These are phyloP conservation scores for Euphydryas editha DNA, from an alignment of 2,888 invertebrate genomes.

Conservation along the genomic window DNA sequence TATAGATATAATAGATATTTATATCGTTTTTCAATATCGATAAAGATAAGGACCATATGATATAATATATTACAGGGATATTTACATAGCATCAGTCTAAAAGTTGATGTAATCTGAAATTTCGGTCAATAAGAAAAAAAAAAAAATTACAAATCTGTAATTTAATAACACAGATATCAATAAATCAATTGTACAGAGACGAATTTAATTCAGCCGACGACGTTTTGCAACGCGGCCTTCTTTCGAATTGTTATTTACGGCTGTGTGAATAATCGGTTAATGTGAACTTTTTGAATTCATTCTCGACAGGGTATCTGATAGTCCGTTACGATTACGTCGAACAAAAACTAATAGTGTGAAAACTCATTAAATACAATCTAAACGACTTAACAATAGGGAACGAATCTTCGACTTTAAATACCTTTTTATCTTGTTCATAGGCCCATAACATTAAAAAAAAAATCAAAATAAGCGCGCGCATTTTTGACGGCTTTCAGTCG, in stretches of 20 bases:
- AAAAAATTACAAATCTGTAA: conserved; percentile 9
- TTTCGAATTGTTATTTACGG: conserved; percentile 33
- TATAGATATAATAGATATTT: too few species aligned
- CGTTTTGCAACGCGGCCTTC: conserved; percentile 34
- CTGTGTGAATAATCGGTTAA: conserved; percentile 35
- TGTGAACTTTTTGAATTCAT: conserved; percentile 20
- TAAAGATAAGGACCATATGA: too few species aligned
- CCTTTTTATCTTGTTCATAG: neutral
- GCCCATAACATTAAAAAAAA: neutral
- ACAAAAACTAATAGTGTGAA: neutral
- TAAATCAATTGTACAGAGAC: conserved; percentile 16
- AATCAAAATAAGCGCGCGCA: neutral
- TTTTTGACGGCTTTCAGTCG: neutral
- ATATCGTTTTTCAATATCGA: too few species aligned
- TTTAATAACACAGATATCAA: conserved; percentile 19
- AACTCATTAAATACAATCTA: neutral
- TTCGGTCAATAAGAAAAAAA: neutral
- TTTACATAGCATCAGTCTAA: neutral
- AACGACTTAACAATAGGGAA: neutral
- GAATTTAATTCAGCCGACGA: conserved; percentile 23
- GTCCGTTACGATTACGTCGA: neutral
- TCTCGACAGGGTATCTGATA: conserved; percentile 4
- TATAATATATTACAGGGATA: too few species aligned
- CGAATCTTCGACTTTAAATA: neutral
- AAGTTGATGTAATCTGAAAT: neutral